These are phyloP conservation scores for Enteromius treurensis DNA, from an alignment of 2,797 vertebrate species.

Conservation along the genomic window DNA sequence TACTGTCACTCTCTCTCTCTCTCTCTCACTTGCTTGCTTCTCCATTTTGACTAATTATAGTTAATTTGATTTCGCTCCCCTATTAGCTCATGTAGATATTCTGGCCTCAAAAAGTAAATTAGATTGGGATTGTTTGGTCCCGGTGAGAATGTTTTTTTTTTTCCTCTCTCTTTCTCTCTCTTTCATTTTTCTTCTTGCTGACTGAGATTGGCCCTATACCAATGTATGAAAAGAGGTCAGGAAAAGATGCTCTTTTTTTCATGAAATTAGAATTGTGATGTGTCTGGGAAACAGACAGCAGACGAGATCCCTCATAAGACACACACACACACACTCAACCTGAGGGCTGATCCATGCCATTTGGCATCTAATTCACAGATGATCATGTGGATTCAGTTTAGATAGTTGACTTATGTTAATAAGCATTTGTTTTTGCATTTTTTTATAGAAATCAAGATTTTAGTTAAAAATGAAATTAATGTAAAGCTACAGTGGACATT, in stretches of 20 bases:
- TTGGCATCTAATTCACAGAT: not conserved
- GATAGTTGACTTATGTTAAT: not conserved
- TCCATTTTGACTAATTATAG: conserved; percentile 82
- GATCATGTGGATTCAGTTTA: not conserved
- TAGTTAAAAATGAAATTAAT: not conserved
- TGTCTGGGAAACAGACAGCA: conserved; percentile 66
- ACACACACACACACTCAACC: conserved; percentile 9
- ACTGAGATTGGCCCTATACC: conserved; percentile 68
- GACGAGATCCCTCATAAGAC: conserved; percentile 20
- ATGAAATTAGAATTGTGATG: conserved; percentile 71
- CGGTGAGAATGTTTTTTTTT: conserved; percentile 73
- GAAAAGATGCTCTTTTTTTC: conserved; percentile 75
- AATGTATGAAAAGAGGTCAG: conserved; percentile 82
- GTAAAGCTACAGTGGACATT: not conserved
- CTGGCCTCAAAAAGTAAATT: conserved; percentile 85
- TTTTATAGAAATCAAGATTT: not conserved
- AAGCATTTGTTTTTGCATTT: not conserved
- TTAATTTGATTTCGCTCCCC: conserved; percentile 82
- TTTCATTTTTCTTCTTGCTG: conserved; percentile 34
- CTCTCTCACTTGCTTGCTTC: conserved; percentile 57
- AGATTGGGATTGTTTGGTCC: conserved; percentile 85
- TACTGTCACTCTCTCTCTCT: conserved; percentile 58
- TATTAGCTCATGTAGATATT: conserved; percentile 85
- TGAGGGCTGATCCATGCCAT: conserved; percentile 3
- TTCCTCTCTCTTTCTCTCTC: conserved; percentile 8